Percentiles rank a stretch among this genome's conserved stretches.
Conservation (phyloP, 1,140 invertebrate genomes). For the Ruditapes philippinarum region DNA sequence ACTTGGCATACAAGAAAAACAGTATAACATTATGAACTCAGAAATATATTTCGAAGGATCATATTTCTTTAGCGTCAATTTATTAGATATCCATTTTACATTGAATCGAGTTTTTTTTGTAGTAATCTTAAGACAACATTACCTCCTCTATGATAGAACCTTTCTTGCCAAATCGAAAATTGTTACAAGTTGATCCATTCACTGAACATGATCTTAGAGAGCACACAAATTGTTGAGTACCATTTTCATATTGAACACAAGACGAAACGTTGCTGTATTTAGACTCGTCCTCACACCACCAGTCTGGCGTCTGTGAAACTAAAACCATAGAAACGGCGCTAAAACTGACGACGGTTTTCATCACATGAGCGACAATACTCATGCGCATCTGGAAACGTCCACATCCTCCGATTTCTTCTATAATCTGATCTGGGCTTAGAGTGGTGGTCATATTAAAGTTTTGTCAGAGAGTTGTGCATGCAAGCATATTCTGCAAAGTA, state of each 20-base stretch:
- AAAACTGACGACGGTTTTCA: neutral
- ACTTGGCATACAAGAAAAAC: too few relatives aligned
- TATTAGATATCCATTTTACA: too few relatives aligned
- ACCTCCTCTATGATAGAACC: neutral
- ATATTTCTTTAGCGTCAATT: too few relatives aligned
- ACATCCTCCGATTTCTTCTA: slow-evolving; percentile 45
- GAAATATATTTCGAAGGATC: neutral
- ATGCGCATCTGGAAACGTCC: slow-evolving; percentile 20
- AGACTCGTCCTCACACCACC: neutral
- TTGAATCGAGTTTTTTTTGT: too few relatives aligned
- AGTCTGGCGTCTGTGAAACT: neutral
- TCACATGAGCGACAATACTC: neutral
- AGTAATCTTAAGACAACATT: too few relatives aligned
- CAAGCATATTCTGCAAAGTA: too few relatives aligned
- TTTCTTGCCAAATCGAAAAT: neutral
- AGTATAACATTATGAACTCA: neutral
- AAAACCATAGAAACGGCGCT: neutral
- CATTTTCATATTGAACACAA: neutral
- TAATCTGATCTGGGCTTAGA: slow-evolving; percentile 14
- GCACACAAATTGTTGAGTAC: neutral
- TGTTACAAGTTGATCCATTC: neutral
- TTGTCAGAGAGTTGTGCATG: too few relatives aligned
- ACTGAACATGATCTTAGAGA: neutral
- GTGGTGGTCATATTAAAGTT: neutral
- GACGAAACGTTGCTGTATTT: neutral